These are phyloP conservation scores for Remorina albescens DNA, from an alignment of 2,797 vertebrate species.

Conservation along the genomic window DNA sequence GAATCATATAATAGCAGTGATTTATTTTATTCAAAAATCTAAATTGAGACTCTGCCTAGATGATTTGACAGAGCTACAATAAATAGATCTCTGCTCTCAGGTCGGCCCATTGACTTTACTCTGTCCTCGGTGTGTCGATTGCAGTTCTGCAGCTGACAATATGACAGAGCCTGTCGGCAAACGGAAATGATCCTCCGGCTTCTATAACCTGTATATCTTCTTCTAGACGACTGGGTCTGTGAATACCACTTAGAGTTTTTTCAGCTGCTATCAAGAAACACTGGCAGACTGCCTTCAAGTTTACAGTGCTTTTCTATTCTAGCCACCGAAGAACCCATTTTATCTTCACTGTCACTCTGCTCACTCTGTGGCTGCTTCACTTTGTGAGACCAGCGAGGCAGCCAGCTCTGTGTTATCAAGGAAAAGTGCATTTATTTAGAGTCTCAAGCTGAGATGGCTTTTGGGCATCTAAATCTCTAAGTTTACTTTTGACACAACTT, in stretches of 20 bases:
- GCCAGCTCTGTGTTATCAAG: slow-evolving; percentile 63
- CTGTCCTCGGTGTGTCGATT: slow-evolving; percentile 43
- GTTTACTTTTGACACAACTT: slow-evolving; percentile 51
- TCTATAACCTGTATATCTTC: slow-evolving; percentile 65
- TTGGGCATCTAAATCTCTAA: slow-evolving; percentile 60
- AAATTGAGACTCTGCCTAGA: slow-evolving; percentile 32
- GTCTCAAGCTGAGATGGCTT: slow-evolving; percentile 58
- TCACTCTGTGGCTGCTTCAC: slow-evolving; percentile 58
- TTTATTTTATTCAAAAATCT: slow-evolving; percentile 47
- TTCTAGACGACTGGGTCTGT: slow-evolving; percentile 53
- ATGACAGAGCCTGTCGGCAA: slow-evolving; percentile 52
- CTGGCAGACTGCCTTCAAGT: slow-evolving; percentile 70
- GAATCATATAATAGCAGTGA: slow-evolving; percentile 61
- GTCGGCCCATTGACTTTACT: slow-evolving; percentile 33
- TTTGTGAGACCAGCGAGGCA: slow-evolving; percentile 66
- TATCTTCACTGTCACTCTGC: slow-evolving; percentile 74
- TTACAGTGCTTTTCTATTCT: slow-evolving; percentile 73
- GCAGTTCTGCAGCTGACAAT: slow-evolving; percentile 44
- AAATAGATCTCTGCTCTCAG: slow-evolving; percentile 46
- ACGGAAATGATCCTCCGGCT: slow-evolving; percentile 64
- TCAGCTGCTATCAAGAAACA: slow-evolving; percentile 67
- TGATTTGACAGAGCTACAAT: slow-evolving; percentile 49
- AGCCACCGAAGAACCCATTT: slow-evolving; percentile 74
- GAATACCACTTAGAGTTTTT: slow-evolving; percentile 63
- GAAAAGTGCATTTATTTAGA: slow-evolving; percentile 69